A percentile compares a stretch with the other conserved stretches of the same genome.
These are phyloP conservation scores for Homalodisca vitripennis DNA, from an alignment of 1,140 invertebrate species.

Conservation along the genomic window DNA sequence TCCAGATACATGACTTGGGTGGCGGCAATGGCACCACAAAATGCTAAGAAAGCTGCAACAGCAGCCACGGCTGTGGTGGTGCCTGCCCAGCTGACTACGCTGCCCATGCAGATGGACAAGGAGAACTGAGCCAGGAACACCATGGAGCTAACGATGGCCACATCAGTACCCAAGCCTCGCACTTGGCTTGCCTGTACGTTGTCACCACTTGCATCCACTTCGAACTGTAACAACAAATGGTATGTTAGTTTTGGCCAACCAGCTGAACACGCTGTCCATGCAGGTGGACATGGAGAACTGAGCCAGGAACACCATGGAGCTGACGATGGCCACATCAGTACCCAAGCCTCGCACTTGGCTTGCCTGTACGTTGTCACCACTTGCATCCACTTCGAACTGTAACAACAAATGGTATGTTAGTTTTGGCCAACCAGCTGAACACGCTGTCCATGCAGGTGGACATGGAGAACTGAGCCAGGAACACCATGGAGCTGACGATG, in stretches of 20 bases:
- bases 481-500: constrained; percentile 93
- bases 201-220: constrained; percentile 55
- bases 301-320: constrained; percentile 93
- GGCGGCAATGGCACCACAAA: constrained; percentile 79
- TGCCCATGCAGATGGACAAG: constrained; percentile 83
- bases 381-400: constrained; percentile 64
- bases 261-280: constrained; percentile 80
- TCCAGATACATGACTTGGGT: constrained; percentile 88
- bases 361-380: constrained; percentile 51
- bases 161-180: constrained; percentile 89
- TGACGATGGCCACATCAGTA: constrained; percentile 90
- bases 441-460: constrained; percentile 85
- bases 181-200: constrained; percentile 53
- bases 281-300: constrained; percentile 86
- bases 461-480: constrained; percentile 88
- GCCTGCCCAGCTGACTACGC: constrained; percentile 72
- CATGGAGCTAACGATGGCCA: constrained; percentile 92
- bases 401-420: constrained; percentile 31
- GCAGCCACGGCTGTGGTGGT: constrained; percentile 77
- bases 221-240: constrained; percentile 64
- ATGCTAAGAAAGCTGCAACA: constrained; percentile 77
- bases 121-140: constrained; percentile 94
- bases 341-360: constrained; percentile 77
- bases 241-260: constrained; percentile 62
- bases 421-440: constrained; percentile 71